Evolutionary conservation across 1,140 invertebrate species (phyloP).

Genomic region (Drosophila yakuba): DNA sequence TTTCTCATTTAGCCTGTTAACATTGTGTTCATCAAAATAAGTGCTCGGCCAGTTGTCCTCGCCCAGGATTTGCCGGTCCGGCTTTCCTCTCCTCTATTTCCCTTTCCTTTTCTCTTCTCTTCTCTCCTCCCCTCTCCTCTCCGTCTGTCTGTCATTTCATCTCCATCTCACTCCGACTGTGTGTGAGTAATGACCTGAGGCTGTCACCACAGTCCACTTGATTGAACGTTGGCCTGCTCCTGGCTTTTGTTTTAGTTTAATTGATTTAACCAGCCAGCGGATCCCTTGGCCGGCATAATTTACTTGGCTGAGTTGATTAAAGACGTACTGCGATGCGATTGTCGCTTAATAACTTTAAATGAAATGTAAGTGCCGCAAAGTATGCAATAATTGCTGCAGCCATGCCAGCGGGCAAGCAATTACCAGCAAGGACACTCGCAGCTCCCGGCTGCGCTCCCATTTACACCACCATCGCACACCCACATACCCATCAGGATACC

Average conservation of each 20-base stretch:
- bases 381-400: constrained; percentile 75
- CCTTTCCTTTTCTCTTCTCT: no score
- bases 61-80: constrained; percentile 21
- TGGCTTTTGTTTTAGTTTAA: constrained; percentile 75
- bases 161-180: constrained; percentile 19
- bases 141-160: constrained; percentile 3
- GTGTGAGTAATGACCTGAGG: constrained; percentile 71
- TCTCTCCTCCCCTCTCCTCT: not conserved
- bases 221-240: constrained; percentile 62
- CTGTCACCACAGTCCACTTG: constrained; percentile 67
- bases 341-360: constrained; percentile 75
- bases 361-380: constrained; percentile 72
- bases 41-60: constrained; percentile 50
- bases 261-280: constrained; percentile 62
- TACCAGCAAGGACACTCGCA: constrained; percentile 33
- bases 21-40: constrained; percentile 82
- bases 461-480: not conserved
- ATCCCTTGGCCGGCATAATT: constrained; percentile 1
- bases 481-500: not conserved
- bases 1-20: constrained; percentile 82
- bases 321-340: constrained; percentile 44
- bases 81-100: not conserved
- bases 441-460: not conserved
- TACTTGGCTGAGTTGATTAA: constrained; percentile 38
- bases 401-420: constrained; percentile 50